phyloP scores from a whole-genome alignment of 2,888 invertebrate genomes.

The Tipula vernalis region DNA sequence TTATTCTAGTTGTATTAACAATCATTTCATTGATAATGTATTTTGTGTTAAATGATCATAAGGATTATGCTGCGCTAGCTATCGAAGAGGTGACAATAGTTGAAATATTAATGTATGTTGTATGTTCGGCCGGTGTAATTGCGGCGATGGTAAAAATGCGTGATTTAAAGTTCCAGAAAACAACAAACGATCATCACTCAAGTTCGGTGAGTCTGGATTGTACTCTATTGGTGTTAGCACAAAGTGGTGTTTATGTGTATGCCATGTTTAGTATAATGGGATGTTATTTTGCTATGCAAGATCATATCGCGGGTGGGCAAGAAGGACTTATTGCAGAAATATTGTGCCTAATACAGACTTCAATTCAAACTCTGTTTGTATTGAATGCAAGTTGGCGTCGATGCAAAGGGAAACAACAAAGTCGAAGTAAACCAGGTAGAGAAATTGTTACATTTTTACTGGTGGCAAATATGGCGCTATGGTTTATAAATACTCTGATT shows the following conservation, averaged over 20 bases:
- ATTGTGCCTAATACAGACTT: constrained; percentile 63
- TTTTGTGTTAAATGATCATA: constrained; percentile 63
- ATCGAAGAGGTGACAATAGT: constrained; percentile 64
- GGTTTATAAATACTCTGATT: constrained; percentile 76
- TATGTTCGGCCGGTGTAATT: constrained; percentile 49
- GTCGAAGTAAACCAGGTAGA: constrained; percentile 65
- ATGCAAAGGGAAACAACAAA: constrained; percentile 56
- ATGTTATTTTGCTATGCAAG: constrained; percentile 33
- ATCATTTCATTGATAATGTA: constrained; percentile 83
- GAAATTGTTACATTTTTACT: constrained; percentile 76
- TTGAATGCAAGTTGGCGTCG: constrained; percentile 61
- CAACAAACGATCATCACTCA: constrained; percentile 35
- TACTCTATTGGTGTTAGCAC: constrained; percentile 70
- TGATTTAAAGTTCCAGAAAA: constrained; percentile 43
- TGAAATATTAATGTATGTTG: constrained; percentile 57
- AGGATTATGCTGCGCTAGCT: constrained; percentile 48
- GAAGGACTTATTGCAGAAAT: constrained; percentile 60
- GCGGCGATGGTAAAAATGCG: constrained; percentile 55
- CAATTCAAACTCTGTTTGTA: constrained; percentile 67
- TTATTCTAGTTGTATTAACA: constrained; percentile 65
- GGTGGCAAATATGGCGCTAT: constrained; percentile 71
- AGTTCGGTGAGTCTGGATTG: constrained; percentile 48
- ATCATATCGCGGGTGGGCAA: constrained; percentile 37
- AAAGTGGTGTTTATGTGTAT: constrained; percentile 79
- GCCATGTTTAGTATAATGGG: constrained; percentile 76